A percentile compares a stretch with the other conserved stretches of the same genome.
These are phyloP conservation scores for Siniperca obscura DNA, from an alignment of 2,797 vertebrate species.

Conservation along the genomic window DNA sequence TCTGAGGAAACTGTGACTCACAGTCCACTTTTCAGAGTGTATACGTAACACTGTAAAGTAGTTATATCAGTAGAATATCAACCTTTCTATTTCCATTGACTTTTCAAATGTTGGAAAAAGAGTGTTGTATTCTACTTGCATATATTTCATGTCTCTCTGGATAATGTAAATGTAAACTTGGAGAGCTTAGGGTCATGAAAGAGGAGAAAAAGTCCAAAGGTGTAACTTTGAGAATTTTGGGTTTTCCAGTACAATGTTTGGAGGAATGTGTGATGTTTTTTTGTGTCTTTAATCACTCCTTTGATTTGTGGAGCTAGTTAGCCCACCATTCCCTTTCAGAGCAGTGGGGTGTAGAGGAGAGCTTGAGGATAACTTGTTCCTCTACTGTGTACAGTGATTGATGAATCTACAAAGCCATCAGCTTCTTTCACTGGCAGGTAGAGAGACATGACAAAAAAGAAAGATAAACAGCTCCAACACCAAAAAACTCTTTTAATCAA, in stretches of 20 bases:
- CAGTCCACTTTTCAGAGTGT: background rate
- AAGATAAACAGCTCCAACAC: background rate
- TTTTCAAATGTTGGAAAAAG: background rate
- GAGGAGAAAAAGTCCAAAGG: background rate
- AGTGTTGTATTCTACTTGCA: background rate
- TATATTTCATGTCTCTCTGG: background rate
- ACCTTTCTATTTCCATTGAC: background rate
- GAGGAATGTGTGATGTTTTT: background rate
- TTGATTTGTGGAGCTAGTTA: background rate
- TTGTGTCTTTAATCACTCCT: background rate
- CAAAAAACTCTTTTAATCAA: background rate
- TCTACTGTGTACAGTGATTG: background rate
- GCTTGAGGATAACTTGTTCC: background rate
- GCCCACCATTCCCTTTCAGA: background rate
- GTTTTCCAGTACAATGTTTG: background rate
- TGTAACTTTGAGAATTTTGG: background rate
- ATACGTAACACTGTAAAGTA: background rate
- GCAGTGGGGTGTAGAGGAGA: background rate
- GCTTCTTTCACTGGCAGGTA: conserved; percentile 7
- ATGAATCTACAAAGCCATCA: conserved; percentile 23
- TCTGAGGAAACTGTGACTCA: background rate
- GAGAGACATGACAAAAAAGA: background rate
- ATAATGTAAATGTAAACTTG: background rate
- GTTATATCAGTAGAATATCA: background rate
- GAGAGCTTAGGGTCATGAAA: background rate